These are phyloP conservation scores for Drosophila koepferae DNA, from an alignment of 2,888 invertebrate genomes.

Conservation along the genomic window DNA sequence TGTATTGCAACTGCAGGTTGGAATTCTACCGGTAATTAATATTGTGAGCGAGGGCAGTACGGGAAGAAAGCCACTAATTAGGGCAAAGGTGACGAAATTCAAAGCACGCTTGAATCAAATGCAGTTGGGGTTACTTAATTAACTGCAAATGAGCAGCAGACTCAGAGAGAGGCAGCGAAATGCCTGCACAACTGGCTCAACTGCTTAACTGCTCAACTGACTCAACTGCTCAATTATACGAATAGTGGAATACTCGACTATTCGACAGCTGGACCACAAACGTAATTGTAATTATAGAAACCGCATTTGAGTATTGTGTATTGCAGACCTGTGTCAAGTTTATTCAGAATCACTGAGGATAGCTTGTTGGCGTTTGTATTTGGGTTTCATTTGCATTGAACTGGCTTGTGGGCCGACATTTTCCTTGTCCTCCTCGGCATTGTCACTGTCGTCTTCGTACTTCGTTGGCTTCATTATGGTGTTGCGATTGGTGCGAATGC, in stretches of 20 bases:
- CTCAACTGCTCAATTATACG: not conserved
- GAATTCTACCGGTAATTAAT: not conserved
- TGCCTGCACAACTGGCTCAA: not conserved
- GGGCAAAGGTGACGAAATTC: constrained; percentile 7
- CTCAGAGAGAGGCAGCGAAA: not conserved
- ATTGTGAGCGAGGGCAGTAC: not conserved
- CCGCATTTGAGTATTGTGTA: constrained; percentile 17
- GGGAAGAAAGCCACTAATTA: not conserved
- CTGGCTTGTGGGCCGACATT: not conserved
- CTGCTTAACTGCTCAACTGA: not conserved
- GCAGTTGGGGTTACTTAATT: constrained; percentile 26
- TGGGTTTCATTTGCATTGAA: not conserved
- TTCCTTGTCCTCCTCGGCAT: not conserved
- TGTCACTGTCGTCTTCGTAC: constrained; percentile 4
- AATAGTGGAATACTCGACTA: too few species aligned
- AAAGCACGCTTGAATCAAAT: constrained; percentile 12
- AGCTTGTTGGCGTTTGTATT: not conserved
- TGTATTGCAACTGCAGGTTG: not conserved
- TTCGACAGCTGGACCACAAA: not conserved
- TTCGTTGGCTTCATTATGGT: not conserved
- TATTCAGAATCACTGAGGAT: constrained; percentile 12
- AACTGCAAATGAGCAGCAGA: constrained; percentile 5
- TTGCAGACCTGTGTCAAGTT: not conserved
- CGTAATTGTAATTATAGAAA: constrained; percentile 7
- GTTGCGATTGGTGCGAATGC: constrained; percentile 42